These are phyloP conservation scores for Vimba vimba DNA, from an alignment of 2,113 vertebrate genomes.

Conservation along the genomic window DNA sequence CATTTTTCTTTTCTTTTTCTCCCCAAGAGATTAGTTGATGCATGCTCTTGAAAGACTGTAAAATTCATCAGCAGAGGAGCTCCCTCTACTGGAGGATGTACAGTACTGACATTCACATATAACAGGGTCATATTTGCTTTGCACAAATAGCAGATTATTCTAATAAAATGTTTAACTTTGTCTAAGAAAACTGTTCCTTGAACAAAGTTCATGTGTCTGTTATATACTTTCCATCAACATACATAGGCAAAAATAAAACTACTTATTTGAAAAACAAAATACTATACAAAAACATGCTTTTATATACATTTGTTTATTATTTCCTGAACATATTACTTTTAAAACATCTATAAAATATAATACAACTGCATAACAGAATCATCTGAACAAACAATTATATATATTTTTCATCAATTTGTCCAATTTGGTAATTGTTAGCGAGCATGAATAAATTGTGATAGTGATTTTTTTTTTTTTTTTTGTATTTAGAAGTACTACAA, in stretches of 20 bases:
- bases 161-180: too few relatives aligned
- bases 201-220: not conserved
- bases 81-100: slow-evolving; percentile 69
- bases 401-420: not conserved
- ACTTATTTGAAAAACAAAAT: too few relatives aligned
- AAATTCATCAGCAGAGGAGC: slow-evolving; percentile 53
- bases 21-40: slow-evolving; percentile 9
- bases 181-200: not conserved
- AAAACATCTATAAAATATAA: not conserved
- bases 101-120: slow-evolving; percentile 47
- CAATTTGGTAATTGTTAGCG: not conserved
- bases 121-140: slow-evolving; percentile 13
- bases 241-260: not conserved
- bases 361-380: too few relatives aligned
- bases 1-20: not conserved
- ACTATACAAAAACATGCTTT: not conserved
- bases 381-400: not conserved
- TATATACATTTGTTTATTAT: not conserved
- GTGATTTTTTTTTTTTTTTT: too few relatives aligned
- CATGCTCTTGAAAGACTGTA: not conserved
- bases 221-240: not conserved
- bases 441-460: not conserved
- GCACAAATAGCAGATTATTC: not conserved
- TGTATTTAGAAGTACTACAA: not conserved
- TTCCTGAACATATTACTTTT: not conserved